Percentiles rank a stretch among this genome's conserved stretches.
phyloP scores from a whole-genome alignment of 2,888 invertebrate species.

The Serrognathus titanus region DNA sequence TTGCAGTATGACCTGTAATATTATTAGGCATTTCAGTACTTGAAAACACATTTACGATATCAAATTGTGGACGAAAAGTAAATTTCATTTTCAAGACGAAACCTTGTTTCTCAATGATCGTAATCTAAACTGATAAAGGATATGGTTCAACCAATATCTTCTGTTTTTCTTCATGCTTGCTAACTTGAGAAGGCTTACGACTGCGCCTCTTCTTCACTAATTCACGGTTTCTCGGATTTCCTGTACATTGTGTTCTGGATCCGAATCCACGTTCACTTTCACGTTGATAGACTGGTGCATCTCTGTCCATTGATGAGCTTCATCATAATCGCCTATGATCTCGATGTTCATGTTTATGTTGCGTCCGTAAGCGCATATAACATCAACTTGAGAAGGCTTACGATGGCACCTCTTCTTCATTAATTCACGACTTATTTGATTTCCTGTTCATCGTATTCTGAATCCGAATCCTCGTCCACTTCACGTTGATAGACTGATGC shows the following conservation, averaged over 20 bases:
- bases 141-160: slow-evolving; percentile 66
- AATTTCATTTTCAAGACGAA: slow-evolving; percentile 65
- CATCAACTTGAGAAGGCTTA: slow-evolving; percentile 53
- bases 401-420: slow-evolving; percentile 64
- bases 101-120: slow-evolving; percentile 53
- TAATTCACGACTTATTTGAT: slow-evolving; percentile 34
- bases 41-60: slow-evolving; percentile 71
- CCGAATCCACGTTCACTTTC: slow-evolving; percentile 67
- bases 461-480: slow-evolving; percentile 68
- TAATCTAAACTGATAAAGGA: slow-evolving; percentile 67
- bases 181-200: slow-evolving; percentile 55
- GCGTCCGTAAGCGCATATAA: too few species aligned
- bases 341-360: slow-evolving; percentile 49
- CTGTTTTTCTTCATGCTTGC: slow-evolving; percentile 66
- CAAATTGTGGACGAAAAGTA: slow-evolving; percentile 54
- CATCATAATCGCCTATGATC: slow-evolving; percentile 67
- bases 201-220: slow-evolving; percentile 62
- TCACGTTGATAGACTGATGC: slow-evolving; percentile 53
- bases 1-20: slow-evolving; percentile 50
- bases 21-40: slow-evolving; percentile 56
- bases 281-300: slow-evolving; percentile 53
- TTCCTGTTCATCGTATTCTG: slow-evolving; percentile 52
- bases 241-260: slow-evolving; percentile 55
- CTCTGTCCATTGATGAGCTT: slow-evolving; percentile 58
- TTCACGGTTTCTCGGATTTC: slow-evolving; percentile 36